Evolutionary conservation across 2,113 vertebrate species (phyloP).

Genomic region (Hemibagrus wyckioides): DNA sequence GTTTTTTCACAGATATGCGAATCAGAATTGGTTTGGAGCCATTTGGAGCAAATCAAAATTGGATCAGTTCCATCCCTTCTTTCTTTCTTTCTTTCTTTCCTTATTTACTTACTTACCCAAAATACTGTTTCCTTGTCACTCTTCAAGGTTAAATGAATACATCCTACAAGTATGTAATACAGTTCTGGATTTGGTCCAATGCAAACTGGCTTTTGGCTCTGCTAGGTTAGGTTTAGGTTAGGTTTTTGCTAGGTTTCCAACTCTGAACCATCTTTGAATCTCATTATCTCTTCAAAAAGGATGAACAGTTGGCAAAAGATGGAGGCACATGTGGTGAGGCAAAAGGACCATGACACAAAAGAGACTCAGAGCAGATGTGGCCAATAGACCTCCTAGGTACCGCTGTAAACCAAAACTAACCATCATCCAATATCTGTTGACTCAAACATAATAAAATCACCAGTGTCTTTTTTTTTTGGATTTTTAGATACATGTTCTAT

Average conservation of each 20-base stretch:
- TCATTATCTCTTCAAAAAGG: constrained; percentile 5
- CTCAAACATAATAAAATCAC: background rate
- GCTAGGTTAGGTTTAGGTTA: constrained; percentile 2
- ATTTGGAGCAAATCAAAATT: no score
- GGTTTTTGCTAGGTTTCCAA: no score
- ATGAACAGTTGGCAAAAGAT: background rate
- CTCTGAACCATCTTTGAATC: background rate
- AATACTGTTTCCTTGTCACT: background rate
- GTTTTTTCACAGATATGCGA: background rate
- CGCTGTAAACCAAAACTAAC: background rate
- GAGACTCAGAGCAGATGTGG: background rate
- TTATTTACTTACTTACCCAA: no score
- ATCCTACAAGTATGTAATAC: background rate
- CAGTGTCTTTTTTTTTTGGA: background rate
- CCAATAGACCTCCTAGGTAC: background rate
- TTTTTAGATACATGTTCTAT: background rate
- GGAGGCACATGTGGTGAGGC: constrained; percentile 14
- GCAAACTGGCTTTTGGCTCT: background rate
- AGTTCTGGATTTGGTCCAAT: background rate
- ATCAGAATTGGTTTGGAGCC: no score
- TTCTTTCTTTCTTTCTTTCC: no score
- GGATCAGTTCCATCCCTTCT: background rate
- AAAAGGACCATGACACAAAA: constrained; percentile 9
- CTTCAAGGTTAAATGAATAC: background rate
- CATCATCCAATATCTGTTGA: background rate